Evolutionary conservation across 2,113 vertebrate genomes (phyloP), one percentile per base, ranked within the genome.

Genomic region (Halichoeres trimaculatus): DNA sequence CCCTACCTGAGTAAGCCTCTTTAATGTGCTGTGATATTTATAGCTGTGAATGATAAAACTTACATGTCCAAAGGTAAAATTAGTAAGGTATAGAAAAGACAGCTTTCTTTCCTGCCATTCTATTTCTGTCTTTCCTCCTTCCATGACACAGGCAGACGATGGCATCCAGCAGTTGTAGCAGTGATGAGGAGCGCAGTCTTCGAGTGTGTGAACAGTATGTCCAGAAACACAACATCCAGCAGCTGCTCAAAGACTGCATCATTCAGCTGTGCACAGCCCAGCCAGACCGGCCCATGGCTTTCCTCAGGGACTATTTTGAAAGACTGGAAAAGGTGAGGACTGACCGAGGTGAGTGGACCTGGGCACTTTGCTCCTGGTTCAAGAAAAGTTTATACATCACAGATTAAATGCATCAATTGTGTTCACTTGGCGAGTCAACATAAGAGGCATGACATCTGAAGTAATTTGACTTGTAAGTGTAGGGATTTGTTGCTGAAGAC

Each of bases 181-280:
- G 95, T 0, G 97, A 99, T 89, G 98, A 99, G 93, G 98, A 99
- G 90, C 94, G 95, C 70, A 98, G 98, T 88, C 96, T 99, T 77
- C 94, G 97, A 60, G 98, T 99, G 30, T 99, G 98, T 62, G 98
- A 99, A 82, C 94, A 96, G 59, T 99, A 99, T 0, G 98, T 99
- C 87, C 98, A 99, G 89, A 98, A 97, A 88, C 97, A 99, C 94
- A 97, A 97, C 93, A 97, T 99, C 86, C 98, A 99, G 91, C 96
- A 97, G 8, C 95, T 98, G 76, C 95, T 99, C 80, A 99, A 99
- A 92, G 97, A 99, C 85, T 99, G 97, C 85, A 99, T 99, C 14
- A 98, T 99, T 74, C 98, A 99, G 86, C 69, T 99, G 66, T 99
- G 98, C 90, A 98, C 97, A 22, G 96, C 94, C 1, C 92, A 96